phyloP scores from a whole-genome alignment of 2,113 vertebrate species.

The Casuarius casuarius region DNA sequence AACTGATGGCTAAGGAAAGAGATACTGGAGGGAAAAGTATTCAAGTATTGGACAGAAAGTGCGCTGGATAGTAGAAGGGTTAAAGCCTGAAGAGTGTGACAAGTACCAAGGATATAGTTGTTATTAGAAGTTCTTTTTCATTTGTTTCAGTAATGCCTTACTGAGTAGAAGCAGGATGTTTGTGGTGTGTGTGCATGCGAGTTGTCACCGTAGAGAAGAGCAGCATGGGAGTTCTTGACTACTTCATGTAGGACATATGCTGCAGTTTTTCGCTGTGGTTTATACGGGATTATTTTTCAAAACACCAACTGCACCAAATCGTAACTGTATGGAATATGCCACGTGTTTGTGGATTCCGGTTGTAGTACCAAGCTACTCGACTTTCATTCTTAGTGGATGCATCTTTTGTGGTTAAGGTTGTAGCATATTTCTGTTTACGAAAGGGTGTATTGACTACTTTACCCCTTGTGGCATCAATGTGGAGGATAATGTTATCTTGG shows the following conservation, averaged over 20 bases:
- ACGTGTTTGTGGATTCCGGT: neutral
- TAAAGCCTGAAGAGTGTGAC: neutral
- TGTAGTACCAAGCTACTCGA: neutral
- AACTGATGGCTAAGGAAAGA: neutral
- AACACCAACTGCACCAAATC: neutral
- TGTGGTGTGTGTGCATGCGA: neutral
- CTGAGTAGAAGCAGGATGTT: neutral
- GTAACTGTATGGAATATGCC: fast-evolving
- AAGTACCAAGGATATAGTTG: neutral
- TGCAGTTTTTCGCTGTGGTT: neutral
- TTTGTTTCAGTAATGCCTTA: too few relatives aligned
- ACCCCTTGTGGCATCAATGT: neutral
- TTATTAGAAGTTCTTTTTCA: neutral
- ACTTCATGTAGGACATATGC: neutral
- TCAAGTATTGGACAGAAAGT: neutral
- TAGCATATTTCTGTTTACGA: neutral
- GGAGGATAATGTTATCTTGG: neutral
- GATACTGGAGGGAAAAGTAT: neutral
- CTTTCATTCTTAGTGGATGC: neutral
- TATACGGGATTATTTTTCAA: neutral
- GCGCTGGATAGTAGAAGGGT: neutral
- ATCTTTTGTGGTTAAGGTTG: neutral
- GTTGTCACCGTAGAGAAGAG: neutral
- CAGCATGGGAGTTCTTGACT: neutral
- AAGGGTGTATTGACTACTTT: neutral